phyloP scores from a whole-genome alignment of 2,888 invertebrate species.

The Eugnorisma glareosa region DNA sequence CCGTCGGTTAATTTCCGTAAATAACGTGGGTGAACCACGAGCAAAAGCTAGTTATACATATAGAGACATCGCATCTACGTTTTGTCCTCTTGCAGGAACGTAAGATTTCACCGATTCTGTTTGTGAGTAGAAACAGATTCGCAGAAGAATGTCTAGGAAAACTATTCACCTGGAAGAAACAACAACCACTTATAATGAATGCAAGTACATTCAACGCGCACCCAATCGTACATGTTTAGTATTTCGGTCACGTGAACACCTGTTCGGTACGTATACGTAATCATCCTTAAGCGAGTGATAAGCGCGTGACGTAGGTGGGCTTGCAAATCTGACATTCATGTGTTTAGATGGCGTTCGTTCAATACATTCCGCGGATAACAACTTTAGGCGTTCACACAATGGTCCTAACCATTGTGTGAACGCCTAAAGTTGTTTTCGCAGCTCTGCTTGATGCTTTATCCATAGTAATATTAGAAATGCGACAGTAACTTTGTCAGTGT shows the following conservation, averaged over 20 bases:
- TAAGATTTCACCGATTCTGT: not conserved
- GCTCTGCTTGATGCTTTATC: not conserved
- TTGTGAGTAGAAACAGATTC: not conserved
- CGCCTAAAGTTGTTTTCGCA: not conserved
- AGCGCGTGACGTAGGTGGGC: conserved; percentile 39
- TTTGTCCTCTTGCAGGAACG: not conserved
- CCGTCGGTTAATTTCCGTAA: too few species aligned
- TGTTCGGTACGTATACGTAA: conserved; percentile 35
- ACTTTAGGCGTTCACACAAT: too few species aligned
- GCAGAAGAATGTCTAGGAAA: not conserved
- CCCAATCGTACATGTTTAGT: not conserved
- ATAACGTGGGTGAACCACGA: too few species aligned
- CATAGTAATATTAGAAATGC: not conserved
- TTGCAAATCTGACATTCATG: conserved; percentile 25
- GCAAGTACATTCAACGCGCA: not conserved
- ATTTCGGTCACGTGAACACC: conserved; percentile 39
- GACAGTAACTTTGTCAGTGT: not conserved
- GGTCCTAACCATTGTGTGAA: conserved; percentile 19
- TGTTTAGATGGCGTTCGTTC: conserved; percentile 22
- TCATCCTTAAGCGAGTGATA: conserved; percentile 32
- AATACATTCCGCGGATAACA: conserved; percentile 19
- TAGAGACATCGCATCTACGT: not conserved
- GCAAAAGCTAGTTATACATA: not conserved
- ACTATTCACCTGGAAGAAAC: not conserved
- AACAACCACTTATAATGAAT: not conserved